Evolutionary conservation across 2,113 vertebrate genomes (phyloP).

Genomic region (Saguinus imperator): DNA sequence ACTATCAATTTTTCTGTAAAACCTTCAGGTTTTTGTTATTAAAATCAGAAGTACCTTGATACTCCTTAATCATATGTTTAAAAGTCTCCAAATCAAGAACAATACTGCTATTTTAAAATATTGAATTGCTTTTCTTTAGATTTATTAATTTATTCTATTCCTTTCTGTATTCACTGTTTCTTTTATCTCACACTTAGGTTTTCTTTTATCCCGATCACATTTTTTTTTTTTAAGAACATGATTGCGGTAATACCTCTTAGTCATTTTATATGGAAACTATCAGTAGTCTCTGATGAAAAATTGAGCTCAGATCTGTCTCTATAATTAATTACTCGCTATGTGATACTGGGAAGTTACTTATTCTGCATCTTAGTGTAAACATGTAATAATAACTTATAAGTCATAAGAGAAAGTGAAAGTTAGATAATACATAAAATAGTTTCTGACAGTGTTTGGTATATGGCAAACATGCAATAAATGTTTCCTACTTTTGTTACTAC

Average conservation of each 20-base stretch:
- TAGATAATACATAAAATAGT: neutral
- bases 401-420: neutral
- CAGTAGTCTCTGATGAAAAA: neutral
- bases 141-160: neutral
- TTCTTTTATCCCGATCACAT: neutral
- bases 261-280: neutral
- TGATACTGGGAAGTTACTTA: neutral
- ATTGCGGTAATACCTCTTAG: neutral
- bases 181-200: neutral
- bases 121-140: neutral
- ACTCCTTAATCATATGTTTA: neutral
- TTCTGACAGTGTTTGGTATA: neutral
- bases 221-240: neutral
- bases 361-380: neutral
- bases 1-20: neutral
- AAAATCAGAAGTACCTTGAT: neutral
- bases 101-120: neutral
- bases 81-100: neutral
- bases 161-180: neutral
- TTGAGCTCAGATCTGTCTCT: neutral
- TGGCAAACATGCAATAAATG: neutral
- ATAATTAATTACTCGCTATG: neutral
- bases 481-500: neutral
- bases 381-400: neutral
- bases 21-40: neutral